Evolutionary conservation across 1,140 invertebrate genomes (phyloP), one percentile per base, ranked within the genome.

Genomic region (Eciton burchellii): DNA sequence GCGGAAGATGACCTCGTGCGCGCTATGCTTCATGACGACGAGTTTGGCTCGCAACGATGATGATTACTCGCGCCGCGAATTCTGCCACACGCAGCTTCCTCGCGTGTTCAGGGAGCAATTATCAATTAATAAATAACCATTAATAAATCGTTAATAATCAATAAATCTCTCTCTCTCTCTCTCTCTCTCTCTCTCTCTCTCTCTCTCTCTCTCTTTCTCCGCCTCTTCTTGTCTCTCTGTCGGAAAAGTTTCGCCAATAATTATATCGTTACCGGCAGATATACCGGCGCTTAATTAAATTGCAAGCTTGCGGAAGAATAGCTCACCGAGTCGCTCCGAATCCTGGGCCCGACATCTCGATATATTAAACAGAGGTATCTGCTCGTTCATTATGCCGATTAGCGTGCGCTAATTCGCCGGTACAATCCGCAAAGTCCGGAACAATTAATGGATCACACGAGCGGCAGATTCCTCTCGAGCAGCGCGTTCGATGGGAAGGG

Each of bases 401-500:
- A 12, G 11, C n/a, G 11, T 6, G 2, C 35, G 35, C 35, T 19
- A 60, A 54, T 77, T 66, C 52, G 1, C 24, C 47, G n/a, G 29
- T 43, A 26, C 16, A 19, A 70, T 45, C 54, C 45, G 60, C 74
- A 85, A 43, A 62, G 63, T 60, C 47, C 29, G 26, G 57, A 86
- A 84, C 71, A 66, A 49, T 84, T 86, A 87, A 87, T 87, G 70
- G 52, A 65, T 59, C 74, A 87, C 52, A 62, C 29, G 74, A 68
- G 41, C 59, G 82, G 45, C 29, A 66, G 56, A 52, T 81, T 68
- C 52, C 66, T 57, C 74, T 65, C 41, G 57, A 62, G 47, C 35
- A 49, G 47, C 54, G 60, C 35, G 57, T 47, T 19, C n/a, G n/a
- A n/a, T n/a, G n/a, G n/a, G n/a, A n/a, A n/a, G n/a, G n/a, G n/a